Evolutionary conservation across 1,140 invertebrate species (phyloP), one percentile per base, ranked within the genome.

Genomic region (Rhysida immarginata): DNA sequence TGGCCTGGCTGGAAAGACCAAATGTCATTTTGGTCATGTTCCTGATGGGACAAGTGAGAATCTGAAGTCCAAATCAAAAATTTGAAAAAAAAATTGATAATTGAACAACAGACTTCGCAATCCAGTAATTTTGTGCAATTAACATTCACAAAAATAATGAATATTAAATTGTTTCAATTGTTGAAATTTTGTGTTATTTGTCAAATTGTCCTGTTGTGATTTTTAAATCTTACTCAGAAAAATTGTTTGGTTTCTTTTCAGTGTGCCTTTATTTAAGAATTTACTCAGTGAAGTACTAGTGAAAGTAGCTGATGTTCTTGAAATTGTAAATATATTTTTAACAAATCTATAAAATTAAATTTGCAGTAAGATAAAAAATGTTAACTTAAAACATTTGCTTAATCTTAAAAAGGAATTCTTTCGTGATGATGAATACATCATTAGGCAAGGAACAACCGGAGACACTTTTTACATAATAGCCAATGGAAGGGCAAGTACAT

Each of bases 401-500:
- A 26, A 41, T 49, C 56, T 46, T 58, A 59, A 58, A 65, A 69
- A 87, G 79, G 89, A 87, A 0, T 88, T 86, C 67, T 99, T 97
- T 73, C 85, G 85, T 63, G 81, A 87, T 58, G 95, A 94, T 11
- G 93, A 98, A 67, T 97, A 96, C 69, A 96, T 99, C 65, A 85
- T 99, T 60, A 78, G 96, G 49, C 95, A 99, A 78, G 95, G 95
- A 16, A 94, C 94, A 1, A 77, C 91, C 49, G 96, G 96, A 58
- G 96, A 98, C 66, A 98, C 95, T 1, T 99, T 99, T 79, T 99
- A 95, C 74, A 98, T 99, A 59, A 98, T 99, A 65, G 94, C 91
- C 61, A 92, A 88, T 71, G 96, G 96, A 68, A 82, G 87, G 74
- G 94, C 96, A 24, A 78, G 81, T 53, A 80, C 87, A 52, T 84